Conservation (phyloP, 2,888 invertebrate species). For the Carcina quercana region DNA sequence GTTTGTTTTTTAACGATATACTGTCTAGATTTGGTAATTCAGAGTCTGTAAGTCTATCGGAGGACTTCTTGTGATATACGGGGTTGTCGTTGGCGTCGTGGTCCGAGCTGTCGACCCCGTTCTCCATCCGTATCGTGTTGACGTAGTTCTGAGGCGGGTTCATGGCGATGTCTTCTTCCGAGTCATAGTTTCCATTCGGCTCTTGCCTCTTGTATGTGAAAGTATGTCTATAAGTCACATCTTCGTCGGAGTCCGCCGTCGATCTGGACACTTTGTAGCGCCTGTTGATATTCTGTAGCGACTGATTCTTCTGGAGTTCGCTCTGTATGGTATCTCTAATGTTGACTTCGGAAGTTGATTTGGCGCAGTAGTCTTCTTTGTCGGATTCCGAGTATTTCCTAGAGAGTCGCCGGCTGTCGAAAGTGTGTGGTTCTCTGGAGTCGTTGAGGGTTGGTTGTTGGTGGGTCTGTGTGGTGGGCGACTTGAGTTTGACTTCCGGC, state of each 20-base stretch:
- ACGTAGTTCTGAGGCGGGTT: constrained; percentile 29
- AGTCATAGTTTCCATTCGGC: constrained; percentile 53
- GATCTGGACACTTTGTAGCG: constrained; percentile 30
- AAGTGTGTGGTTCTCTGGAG: constrained; percentile 8
- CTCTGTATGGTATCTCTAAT: constrained; percentile 41
- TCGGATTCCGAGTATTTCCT: constrained; percentile 60
- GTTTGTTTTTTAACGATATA: constrained; percentile 49
- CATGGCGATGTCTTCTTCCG: constrained; percentile 49
- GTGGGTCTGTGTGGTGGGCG: constrained; percentile 22
- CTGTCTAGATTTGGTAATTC: constrained; percentile 54
- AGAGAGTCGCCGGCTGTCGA: constrained; percentile 23
- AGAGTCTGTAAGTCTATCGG: constrained; percentile 26
- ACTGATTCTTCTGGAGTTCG: constrained; percentile 59
- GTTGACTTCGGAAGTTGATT: constrained; percentile 55
- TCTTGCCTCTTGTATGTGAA: constrained; percentile 43
- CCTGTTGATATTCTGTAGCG: constrained; percentile 57
- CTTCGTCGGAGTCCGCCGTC: constrained; percentile 52
- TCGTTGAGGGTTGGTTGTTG: constrained; percentile 14
- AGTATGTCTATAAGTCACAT: constrained; percentile 38
- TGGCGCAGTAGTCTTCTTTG: constrained; percentile 57
- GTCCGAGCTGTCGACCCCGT: constrained; percentile 55
- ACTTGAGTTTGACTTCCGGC: constrained; percentile 79
- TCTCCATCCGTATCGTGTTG: constrained; percentile 45
- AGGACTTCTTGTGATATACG: constrained; percentile 20
- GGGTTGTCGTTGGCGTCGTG: constrained; percentile 57